Conservation (phyloP, 2,888 invertebrate species). For the Dendrolimus pini region DNA sequence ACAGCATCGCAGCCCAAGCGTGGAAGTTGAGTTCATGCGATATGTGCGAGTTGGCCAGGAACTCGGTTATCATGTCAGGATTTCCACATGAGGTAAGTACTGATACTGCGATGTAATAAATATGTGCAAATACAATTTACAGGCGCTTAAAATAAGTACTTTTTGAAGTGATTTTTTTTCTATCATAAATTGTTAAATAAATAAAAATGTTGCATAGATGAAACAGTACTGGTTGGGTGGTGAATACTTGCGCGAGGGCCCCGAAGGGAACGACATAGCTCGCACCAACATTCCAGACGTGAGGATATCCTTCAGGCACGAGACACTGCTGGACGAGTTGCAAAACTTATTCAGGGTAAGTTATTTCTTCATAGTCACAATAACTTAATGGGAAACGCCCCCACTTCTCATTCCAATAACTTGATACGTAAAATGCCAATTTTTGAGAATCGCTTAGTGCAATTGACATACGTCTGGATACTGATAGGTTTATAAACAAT, state of each 20-base stretch:
- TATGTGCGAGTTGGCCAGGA: conserved; percentile 98
- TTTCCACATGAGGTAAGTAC: conserved; percentile 90
- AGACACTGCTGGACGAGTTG: conserved; percentile 94
- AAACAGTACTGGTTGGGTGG: conserved; percentile 99
- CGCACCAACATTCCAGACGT: conserved; percentile 99
- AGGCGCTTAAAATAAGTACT: too few species aligned
- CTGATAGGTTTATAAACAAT: too few species aligned
- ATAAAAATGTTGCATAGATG: conserved; percentile 81
- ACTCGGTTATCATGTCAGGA: conserved; percentile 98
- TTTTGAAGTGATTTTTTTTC: too few species aligned
- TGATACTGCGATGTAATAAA: too few species aligned
- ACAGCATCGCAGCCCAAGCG: conserved; percentile 99
- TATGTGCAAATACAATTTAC: too few species aligned
- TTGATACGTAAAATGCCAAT: too few species aligned
- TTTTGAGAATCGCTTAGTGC: too few species aligned
- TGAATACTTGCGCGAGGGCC: conserved; percentile 96
- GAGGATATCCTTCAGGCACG: conserved; percentile 95
- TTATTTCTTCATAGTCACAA: not conserved
- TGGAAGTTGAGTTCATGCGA: conserved; percentile 99
- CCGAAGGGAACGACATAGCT: conserved; percentile 98
- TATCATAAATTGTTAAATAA: too few species aligned
- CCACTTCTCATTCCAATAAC: too few species aligned
- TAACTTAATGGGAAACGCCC: too few species aligned
- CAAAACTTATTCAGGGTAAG: conserved; percentile 90
- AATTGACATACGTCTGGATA: too few species aligned